Evolutionary conservation across 2,113 vertebrate genomes (phyloP), one percentile per base, ranked within the genome.

Genomic region (Nothoprocta pentlandii): DNA sequence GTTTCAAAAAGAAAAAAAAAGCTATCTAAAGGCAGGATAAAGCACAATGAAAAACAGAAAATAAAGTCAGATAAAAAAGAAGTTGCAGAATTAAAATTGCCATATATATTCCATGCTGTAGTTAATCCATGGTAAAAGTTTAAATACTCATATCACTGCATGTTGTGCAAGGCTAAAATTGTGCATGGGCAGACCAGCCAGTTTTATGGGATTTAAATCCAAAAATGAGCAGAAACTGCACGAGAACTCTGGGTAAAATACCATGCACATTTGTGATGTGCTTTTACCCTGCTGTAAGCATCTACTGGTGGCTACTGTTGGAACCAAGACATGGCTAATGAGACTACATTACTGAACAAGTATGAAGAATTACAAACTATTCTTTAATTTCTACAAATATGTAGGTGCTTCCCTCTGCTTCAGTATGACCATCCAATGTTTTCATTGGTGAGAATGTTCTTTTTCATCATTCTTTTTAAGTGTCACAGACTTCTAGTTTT

Each of bases 91-190:
- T 39, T 9, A 34, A 89, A 94, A 26, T 7, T 16, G 51, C 21
- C 9, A 34, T 2, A 81, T 34, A 12, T 0, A 0, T 80, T 80
- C 25, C 41, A 74, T 20, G 19, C 41, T 54, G 12, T 16, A 56
- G 30, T 66, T 87, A 81, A 74, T 16, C 46, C 53, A 34, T 0
- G 0, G 34, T 19, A 69, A 70, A 41, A 70, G 59, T 28, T 63
- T 74, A 78, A 75, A 41, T 25, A 78, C 0, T 2, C 0, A 0
- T 67, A 63, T 63, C 2, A 1, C 10, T 49, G 49, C 49, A 49
- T 49, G 49, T 49, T 49, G 22, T 22, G 49, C 49, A 49, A 49
- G 49, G 59, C 25, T 87, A 36, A 15, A 87, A 63, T 9, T 2
- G 8, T n/a, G 47, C 11, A 41, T 10, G 9, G 25, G 51, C 23